Base-by-base conservation (phyloP, 1,140 invertebrate genomes). In the Argopecten irradians region DNA sequence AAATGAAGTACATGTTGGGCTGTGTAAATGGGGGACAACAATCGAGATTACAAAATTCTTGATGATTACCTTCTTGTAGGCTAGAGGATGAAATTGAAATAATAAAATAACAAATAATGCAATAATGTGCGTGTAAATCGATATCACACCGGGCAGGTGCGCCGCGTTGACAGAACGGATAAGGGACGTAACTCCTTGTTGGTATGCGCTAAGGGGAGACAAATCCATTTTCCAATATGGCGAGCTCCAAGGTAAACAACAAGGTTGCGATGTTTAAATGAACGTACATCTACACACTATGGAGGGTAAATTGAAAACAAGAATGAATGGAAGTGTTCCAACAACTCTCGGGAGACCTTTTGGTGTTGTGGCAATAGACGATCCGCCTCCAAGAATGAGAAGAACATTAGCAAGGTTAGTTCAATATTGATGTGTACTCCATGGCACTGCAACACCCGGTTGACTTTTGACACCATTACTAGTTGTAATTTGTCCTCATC, bases 241-340 rank as follows among this genome's bases (percentile, higher is more conserved):
- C 55, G 55, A 71, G 55, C 55, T 71, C 55, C 55, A 71, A 71
- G 55, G 55, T 71, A 71, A 71, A 71, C 55, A 71, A 71, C 55
- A 22, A 16, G 55, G 55, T 71, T 71, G 55, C 55, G 55, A 71
- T 71, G 55, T n/a, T 71, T n/a, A 28, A 71, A 28, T n/a, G 55
- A 71, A 71, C 55, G 28, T 71, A 28, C n/a, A 71, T 22, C 28
- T 8, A 16, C 55, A 71, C 7, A 71, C n/a, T 71, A 91, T 91
- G 91, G 89, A 91, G 35, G 86, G 86, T 41, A 91, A 90, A 87
- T 34, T 91, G 3, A 91, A 91, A 39, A 28, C 89, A 34, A 85
- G 87, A 86, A 82, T 83, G 28, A 83, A 71, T 22, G 84, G 86
- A 82, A 83, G 86, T 41, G 85, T 91, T 28, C 89, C 89, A 13